Evolutionary conservation across 2,113 vertebrate genomes (phyloP).

Genomic region (Reinhardtius hippoglossoides): DNA sequence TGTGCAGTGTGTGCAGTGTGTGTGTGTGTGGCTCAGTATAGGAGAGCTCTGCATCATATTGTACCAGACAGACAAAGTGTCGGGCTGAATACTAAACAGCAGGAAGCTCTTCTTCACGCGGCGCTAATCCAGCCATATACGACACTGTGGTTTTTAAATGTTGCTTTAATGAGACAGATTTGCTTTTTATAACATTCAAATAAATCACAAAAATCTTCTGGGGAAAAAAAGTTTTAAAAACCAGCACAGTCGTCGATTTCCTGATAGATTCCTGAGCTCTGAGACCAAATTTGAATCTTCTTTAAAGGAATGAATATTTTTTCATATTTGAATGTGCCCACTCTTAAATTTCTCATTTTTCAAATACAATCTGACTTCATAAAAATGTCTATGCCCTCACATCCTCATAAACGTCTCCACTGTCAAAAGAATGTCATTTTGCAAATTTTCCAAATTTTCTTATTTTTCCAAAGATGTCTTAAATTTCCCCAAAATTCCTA

Average conservation of each 20-base stretch:
- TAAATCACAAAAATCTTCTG: not conserved
- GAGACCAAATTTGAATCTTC: not conserved
- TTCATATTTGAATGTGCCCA: too few relatives aligned
- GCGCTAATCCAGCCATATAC: conserved; percentile 53
- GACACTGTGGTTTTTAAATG: conserved; percentile 26
- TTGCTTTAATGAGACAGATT: not conserved
- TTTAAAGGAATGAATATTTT: not conserved
- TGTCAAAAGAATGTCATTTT: too few relatives aligned
- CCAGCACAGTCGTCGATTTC: not conserved
- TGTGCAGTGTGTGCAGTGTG: not conserved
- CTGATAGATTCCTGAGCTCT: not conserved
- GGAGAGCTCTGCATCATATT: conserved; percentile 70
- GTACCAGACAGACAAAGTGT: conserved; percentile 71
- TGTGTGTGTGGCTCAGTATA: conserved; percentile 37
- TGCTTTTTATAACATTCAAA: not conserved
- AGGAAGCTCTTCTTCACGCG: conserved; percentile 64
- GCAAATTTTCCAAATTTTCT: too few relatives aligned
- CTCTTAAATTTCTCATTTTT: not conserved
- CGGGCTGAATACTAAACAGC: conserved; percentile 74
- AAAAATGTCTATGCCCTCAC: too few relatives aligned
- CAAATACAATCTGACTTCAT: too few relatives aligned
- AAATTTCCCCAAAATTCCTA: too few relatives aligned
- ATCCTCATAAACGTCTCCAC: too few relatives aligned
- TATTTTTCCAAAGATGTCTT: too few relatives aligned
- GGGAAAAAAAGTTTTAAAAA: not conserved